phyloP scores from a whole-genome alignment of 2,113 vertebrate species.

The human region GRCh38 chr2:141622501-141623000 shows the following conservation, averaged over 20 bases:
- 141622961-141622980: constrained; percentile 61
- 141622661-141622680: neutral
- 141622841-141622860: constrained; percentile 71
- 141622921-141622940: constrained; percentile 74
- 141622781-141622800: constrained; percentile 34
- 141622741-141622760: neutral
- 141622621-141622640: constrained; percentile 42
- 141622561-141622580: constrained; percentile 49
- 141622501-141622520: constrained; percentile 70
- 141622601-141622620: constrained; percentile 54
- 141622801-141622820: constrained; percentile 70
- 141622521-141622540: constrained; percentile 54
- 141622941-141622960: constrained; percentile 68
- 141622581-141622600: constrained; percentile 29
- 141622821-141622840: constrained; percentile 72
- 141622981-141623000: constrained; percentile 68
- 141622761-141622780: constrained; percentile 51
- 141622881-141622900: constrained; percentile 64
- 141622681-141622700: constrained; percentile 23
- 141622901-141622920: neutral
- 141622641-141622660: neutral
- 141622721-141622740: neutral
- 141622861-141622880: constrained; percentile 73
- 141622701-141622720: neutral
- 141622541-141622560: constrained; percentile 42